These are phyloP conservation scores for Limnephilus rhombicus DNA, from an alignment of 2,888 invertebrate species.

Conservation along the genomic window DNA sequence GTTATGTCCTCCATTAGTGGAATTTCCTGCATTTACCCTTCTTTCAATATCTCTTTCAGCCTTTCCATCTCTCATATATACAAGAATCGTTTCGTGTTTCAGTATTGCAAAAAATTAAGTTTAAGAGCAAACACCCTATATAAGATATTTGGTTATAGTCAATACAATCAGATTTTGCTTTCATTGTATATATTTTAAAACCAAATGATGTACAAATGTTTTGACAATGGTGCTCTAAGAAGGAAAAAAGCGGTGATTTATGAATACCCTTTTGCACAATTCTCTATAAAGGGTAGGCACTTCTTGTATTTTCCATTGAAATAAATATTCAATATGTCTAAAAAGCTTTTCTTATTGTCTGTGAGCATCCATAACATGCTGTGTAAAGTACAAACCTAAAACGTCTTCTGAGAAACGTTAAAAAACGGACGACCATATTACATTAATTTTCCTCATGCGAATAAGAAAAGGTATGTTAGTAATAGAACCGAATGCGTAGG, in stretches of 20 bases:
- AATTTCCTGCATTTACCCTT: too few relatives aligned
- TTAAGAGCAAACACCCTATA: neutral
- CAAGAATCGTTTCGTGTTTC: too few relatives aligned
- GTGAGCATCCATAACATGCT: neutral
- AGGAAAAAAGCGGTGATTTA: neutral
- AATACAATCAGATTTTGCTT: neutral
- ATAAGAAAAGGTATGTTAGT: neutral
- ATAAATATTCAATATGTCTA: neutral
- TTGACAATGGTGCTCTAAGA: neutral
- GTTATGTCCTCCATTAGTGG: too few relatives aligned
- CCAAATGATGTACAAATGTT: neutral
- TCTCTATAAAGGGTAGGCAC: neutral
- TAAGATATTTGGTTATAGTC: too few relatives aligned
- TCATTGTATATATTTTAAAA: neutral
- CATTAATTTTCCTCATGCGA: neutral
- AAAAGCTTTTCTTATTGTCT: neutral
- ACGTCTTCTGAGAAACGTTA: neutral
- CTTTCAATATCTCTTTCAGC: too few relatives aligned
- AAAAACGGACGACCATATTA: neutral
- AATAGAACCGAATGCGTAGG: neutral
- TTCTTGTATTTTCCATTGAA: neutral
- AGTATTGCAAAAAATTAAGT: too few relatives aligned
- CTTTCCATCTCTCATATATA: too few relatives aligned
- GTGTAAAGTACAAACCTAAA: neutral
- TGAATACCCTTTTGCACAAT: neutral